Evolutionary conservation across 2,888 invertebrate species (phyloP).

Genomic region (Ptychoptera albimana): DNA sequence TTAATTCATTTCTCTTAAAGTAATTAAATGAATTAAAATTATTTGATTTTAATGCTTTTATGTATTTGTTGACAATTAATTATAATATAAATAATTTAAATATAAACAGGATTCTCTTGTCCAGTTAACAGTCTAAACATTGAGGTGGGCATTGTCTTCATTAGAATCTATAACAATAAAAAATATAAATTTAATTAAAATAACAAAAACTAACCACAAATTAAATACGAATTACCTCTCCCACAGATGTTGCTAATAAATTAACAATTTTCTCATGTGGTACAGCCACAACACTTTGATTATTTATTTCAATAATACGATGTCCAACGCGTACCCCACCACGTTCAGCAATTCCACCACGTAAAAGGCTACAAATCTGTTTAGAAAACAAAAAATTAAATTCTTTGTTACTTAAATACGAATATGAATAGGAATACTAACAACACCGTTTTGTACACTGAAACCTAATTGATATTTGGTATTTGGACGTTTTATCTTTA

Average conservation of each 20-base stretch:
- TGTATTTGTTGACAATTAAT: constrained; percentile 1
- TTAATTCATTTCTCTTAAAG: too few relatives aligned
- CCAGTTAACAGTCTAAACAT: constrained; percentile 98
- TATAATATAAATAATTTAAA: constrained; percentile 44
- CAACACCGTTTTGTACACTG: constrained; percentile 99
- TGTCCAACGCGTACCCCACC: constrained; percentile 98
- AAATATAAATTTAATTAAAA: constrained; percentile 2
- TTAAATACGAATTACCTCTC: constrained; percentile 62
- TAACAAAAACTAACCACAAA: background rate
- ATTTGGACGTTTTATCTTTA: constrained; percentile 96
- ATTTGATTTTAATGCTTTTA: background rate
- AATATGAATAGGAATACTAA: too few relatives aligned
- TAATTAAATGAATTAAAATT: too few relatives aligned
- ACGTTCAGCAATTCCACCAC: constrained; percentile 97
- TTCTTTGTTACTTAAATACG: background rate
- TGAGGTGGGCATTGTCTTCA: constrained; percentile 99
- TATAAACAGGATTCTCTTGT: constrained; percentile 98
- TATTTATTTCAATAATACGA: constrained; percentile 98
- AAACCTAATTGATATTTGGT: constrained; percentile 99
- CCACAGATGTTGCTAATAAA: constrained; percentile 94
- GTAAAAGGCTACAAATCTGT: constrained; percentile 91
- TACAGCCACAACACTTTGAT: constrained; percentile 98
- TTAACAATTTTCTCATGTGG: constrained; percentile 99
- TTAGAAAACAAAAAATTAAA: constrained; percentile 10
- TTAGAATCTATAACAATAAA: constrained; percentile 58